phyloP scores from a whole-genome alignment of 1,140 invertebrate species.

The Tenebrio molitor region DNA sequence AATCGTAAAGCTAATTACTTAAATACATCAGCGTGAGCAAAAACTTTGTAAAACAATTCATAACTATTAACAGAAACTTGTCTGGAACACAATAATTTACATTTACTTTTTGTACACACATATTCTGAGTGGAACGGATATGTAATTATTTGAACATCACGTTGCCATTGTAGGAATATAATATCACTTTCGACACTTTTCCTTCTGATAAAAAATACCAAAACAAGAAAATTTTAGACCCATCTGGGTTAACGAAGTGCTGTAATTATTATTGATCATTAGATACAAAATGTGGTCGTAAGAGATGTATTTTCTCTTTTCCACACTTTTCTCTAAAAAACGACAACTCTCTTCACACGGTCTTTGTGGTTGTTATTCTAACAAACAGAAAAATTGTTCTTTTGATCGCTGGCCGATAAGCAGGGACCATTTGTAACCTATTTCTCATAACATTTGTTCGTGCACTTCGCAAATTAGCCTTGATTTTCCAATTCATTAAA shows the following conservation, averaged over 20 bases:
- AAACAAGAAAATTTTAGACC: slow-evolving; percentile 4
- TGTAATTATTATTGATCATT: not conserved
- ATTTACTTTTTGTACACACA: no score
- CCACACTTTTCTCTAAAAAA: no score
- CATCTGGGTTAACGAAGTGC: slow-evolving; percentile 18
- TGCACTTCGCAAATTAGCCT: not conserved
- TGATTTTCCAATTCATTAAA: not conserved
- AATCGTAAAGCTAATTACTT: no score
- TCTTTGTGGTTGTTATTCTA: slow-evolving; percentile 14
- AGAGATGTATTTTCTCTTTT: no score
- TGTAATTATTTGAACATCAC: no score
- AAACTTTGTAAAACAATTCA: no score
- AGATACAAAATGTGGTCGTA: no score
- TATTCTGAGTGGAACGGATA: no score
- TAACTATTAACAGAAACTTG: no score
- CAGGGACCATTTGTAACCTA: slow-evolving; percentile 15
- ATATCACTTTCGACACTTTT: slow-evolving; percentile 14
- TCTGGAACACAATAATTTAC: no score
- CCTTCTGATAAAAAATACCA: not conserved
- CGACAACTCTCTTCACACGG: slow-evolving; percentile 16
- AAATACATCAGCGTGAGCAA: no score
- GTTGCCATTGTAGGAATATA: no score
- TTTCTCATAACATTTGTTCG: slow-evolving; percentile 14
- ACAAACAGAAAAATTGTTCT: slow-evolving; percentile 9
- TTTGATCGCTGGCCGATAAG: not conserved